phyloP scores from a whole-genome alignment of 2,888 invertebrate species.

The Drosophila silvestris region DNA sequence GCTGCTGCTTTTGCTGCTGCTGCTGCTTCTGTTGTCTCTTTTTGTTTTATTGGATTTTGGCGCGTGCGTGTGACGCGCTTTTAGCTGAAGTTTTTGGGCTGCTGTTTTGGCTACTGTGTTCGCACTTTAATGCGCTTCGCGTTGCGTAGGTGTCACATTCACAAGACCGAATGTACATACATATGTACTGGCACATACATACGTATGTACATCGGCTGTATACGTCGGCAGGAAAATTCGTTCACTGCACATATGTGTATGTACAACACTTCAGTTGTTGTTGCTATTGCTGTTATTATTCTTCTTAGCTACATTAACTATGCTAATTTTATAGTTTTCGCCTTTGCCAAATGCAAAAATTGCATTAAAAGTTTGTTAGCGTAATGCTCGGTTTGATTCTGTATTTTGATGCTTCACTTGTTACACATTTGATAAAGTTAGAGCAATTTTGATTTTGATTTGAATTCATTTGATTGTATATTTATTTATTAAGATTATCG shows the following conservation, averaged over 20 bases:
- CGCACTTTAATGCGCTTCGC: slow-evolving; percentile 63
- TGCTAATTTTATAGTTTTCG: not conserved
- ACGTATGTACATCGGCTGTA: slow-evolving; percentile 58
- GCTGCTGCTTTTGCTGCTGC: slow-evolving; percentile 17
- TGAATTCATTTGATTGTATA: slow-evolving; percentile 1
- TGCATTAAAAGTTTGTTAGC: slow-evolving; percentile 20
- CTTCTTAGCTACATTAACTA: slow-evolving; percentile 3
- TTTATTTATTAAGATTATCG: slow-evolving; percentile 8
- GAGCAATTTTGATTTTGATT: not conserved
- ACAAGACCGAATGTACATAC: slow-evolving; percentile 47
- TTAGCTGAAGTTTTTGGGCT: slow-evolving; percentile 19
- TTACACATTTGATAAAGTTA: slow-evolving; percentile 22
- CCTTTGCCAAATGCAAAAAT: slow-evolving; percentile 10
- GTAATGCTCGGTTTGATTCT: slow-evolving; percentile 1
- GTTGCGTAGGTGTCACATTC: slow-evolving; percentile 66
- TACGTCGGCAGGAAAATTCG: slow-evolving; percentile 33
- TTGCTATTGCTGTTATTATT: slow-evolving; percentile 4
- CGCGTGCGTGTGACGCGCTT: slow-evolving; percentile 53
- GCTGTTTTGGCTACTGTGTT: slow-evolving; percentile 38
- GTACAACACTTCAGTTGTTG: slow-evolving; percentile 3
- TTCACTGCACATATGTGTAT: slow-evolving; percentile 22
- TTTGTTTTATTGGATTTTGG: slow-evolving; percentile 48
- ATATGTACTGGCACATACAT: slow-evolving; percentile 35
- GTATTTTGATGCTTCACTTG: slow-evolving; percentile 21
- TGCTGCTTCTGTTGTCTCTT: slow-evolving; percentile 53